phyloP scores from a whole-genome alignment of 2,113 vertebrate species.

The Petroica traversi region DNA sequence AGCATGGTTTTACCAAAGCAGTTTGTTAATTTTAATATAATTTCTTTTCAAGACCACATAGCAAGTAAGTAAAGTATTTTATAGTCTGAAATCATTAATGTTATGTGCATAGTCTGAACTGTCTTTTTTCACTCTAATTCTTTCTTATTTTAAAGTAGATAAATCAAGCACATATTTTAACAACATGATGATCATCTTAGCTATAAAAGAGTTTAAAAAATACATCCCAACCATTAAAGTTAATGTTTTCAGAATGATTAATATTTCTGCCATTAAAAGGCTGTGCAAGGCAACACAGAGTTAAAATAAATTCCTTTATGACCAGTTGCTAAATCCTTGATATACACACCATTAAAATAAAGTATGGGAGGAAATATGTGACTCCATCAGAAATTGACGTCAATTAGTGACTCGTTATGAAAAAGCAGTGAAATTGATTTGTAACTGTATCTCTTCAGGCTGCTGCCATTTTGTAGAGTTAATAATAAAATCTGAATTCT shows the following conservation, averaged over 20 bases:
- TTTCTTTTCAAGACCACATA: background rate
- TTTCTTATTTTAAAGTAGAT: background rate
- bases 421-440: slow-evolving; percentile 77
- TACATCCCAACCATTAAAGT: background rate
- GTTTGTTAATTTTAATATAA: background rate
- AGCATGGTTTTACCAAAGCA: background rate
- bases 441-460: slow-evolving; percentile 65
- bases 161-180: slow-evolving; percentile 40
- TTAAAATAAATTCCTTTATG: slow-evolving; percentile 67
- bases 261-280: slow-evolving; percentile 39
- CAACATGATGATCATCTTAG: slow-evolving; percentile 11
- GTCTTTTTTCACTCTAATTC: background rate
- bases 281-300: slow-evolving; percentile 29
- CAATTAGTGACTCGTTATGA: slow-evolving; percentile 78
- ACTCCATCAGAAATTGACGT: slow-evolving; percentile 73
- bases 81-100: background rate
- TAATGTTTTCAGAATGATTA: slow-evolving; percentile 41
- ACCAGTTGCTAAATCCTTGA: slow-evolving; percentile 53
- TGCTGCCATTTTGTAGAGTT: slow-evolving; percentile 65
- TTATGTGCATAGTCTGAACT: background rate
- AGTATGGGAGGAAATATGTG: slow-evolving; percentile 63
- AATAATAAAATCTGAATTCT: slow-evolving; percentile 79
- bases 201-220: slow-evolving; percentile 45
- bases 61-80: background rate
- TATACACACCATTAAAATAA: slow-evolving; percentile 69